A percentile compares a stretch with the other conserved stretches of the same genome.
Evolutionary conservation across 2,797 vertebrate species (phyloP).

Genomic region (Pangasius larnaudii): DNA sequence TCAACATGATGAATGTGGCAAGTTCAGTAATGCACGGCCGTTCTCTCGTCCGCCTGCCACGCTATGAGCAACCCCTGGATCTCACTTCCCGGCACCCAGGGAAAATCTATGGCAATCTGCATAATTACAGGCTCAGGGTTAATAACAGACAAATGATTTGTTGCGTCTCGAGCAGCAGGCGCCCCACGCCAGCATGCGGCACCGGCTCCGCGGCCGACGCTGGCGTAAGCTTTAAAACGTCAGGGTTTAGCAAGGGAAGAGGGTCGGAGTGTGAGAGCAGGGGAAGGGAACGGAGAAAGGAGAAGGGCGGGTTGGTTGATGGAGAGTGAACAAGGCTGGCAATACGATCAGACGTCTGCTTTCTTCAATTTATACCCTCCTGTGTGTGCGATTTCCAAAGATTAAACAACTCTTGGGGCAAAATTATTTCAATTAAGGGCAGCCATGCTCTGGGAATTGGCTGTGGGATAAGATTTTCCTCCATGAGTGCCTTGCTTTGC

Average conservation of each 20-base stretch:
- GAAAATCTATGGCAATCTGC: slow-evolving; percentile 99
- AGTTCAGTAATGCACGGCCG: slow-evolving; percentile 97
- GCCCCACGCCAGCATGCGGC: slow-evolving; percentile 78
- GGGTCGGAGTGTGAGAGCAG: background rate
- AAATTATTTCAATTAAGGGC: slow-evolving; percentile 96
- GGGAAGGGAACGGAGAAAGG: background rate
- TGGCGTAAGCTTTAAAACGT: slow-evolving; percentile 59
- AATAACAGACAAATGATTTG: slow-evolving; percentile 99
- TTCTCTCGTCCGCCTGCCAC: slow-evolving; percentile 88
- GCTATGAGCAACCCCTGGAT: slow-evolving; percentile 92
- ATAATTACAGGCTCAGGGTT: slow-evolving; percentile 99
- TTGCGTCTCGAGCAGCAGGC: slow-evolving; percentile 90
- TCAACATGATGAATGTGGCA: slow-evolving; percentile 99
- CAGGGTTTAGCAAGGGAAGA: slow-evolving; percentile 3
- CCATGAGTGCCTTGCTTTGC: slow-evolving; percentile 84
- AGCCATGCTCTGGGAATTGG: slow-evolving; percentile 91
- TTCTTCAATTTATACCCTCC: slow-evolving; percentile 84
- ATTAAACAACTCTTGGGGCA: slow-evolving; percentile 93
- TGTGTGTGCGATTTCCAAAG: slow-evolving; percentile 90
- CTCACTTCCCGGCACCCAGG: slow-evolving; percentile 89
- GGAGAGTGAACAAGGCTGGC: slow-evolving; percentile 54
- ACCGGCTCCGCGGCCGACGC: slow-evolving; percentile 72
- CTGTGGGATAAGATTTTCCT: slow-evolving; percentile 94
- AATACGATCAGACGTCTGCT: slow-evolving; percentile 74
- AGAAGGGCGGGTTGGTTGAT: slow-evolving; percentile 14